phyloP scores from a whole-genome alignment of 1,140 invertebrate species.

The Cotesia glomerata region DNA sequence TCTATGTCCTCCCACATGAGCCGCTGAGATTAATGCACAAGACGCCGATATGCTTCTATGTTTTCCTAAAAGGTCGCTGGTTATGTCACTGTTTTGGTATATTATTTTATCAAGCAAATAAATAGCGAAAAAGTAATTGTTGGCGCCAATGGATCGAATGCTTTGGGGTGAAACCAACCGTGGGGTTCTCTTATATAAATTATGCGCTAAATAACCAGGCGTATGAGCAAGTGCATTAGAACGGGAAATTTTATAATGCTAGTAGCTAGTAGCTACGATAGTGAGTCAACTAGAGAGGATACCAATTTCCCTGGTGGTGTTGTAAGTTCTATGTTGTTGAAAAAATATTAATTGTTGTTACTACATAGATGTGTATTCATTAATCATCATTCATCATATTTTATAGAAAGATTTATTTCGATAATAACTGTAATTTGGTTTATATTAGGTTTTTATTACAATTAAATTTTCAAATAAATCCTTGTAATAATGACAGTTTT shows the following conservation, averaged over 20 bases:
- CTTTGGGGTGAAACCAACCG: conserved; percentile 63
- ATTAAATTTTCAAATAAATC: too few species aligned
- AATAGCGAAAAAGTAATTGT: conserved; percentile 27
- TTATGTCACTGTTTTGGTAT: not conserved
- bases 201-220: conserved; percentile 57
- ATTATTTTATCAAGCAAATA: not conserved
- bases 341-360: conserved; percentile 27
- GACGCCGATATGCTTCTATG: not conserved
- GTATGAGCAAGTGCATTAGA: conserved; percentile 26
- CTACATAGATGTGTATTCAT: too few species aligned
- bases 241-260: conserved; percentile 28
- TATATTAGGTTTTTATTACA: too few species aligned
- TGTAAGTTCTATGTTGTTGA: conserved; percentile 32
- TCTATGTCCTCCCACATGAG: conserved; percentile 1
- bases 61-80: not conserved
- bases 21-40: not conserved
- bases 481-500: too few species aligned
- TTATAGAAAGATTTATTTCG: too few species aligned
- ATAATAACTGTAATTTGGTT: too few species aligned
- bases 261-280: conserved; percentile 49
- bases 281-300: conserved; percentile 41
- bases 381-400: too few species aligned
- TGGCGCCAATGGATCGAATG: conserved; percentile 56
- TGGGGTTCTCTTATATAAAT: conserved; percentile 62
- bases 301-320: conserved; percentile 28